Conservation (phyloP, 2,113 vertebrate genomes). For the Bettongia penicillata region DNA sequence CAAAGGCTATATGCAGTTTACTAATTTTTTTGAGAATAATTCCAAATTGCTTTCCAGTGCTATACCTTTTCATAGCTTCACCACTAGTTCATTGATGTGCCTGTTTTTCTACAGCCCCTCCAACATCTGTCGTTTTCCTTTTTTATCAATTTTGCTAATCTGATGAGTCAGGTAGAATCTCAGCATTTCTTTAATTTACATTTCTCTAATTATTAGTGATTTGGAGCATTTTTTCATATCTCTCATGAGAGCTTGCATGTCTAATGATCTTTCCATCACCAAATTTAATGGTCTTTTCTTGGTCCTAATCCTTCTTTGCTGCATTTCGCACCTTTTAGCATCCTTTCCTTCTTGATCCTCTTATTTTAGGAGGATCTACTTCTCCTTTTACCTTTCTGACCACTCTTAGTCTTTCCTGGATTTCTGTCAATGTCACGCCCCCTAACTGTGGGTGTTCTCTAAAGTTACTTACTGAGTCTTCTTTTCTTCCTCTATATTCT, state of each 20-base stretch:
- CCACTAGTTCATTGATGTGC: background rate
- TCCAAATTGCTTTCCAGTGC: background rate
- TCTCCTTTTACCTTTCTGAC: background rate
- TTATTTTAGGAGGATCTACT: background rate
- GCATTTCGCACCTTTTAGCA: background rate
- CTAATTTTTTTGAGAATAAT: background rate
- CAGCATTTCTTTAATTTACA: no score
- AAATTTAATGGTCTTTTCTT: no score
- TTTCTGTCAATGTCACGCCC: background rate
- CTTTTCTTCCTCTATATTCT: background rate
- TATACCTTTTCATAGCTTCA: background rate
- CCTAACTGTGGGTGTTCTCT: background rate
- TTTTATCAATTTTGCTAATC: background rate
- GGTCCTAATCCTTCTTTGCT: no score
- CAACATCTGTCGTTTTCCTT: background rate
- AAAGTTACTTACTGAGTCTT: background rate
- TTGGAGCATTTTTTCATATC: no score
- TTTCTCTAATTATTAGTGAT: no score
- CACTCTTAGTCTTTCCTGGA: background rate
- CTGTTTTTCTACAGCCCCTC: background rate
- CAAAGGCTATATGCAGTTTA: background rate
- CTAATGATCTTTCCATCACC: no score
- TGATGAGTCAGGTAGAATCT: background rate
- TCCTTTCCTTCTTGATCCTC: background rate
- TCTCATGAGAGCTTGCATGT: no score